These are phyloP conservation scores for Caprella mutica DNA, from an alignment of 2,888 invertebrate genomes.

Conservation along the genomic window DNA sequence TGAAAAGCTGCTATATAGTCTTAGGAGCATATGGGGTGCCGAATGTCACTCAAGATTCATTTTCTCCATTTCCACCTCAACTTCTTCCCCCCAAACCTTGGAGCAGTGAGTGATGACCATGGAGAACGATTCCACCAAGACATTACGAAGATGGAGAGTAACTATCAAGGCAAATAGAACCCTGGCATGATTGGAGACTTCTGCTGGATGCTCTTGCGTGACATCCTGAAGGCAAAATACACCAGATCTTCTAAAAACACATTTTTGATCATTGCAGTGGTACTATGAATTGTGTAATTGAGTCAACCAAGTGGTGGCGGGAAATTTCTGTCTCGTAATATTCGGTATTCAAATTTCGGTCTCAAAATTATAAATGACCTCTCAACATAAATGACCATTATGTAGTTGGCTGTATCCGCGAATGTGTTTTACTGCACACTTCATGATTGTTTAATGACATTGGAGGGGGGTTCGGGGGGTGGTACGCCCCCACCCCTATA, in stretches of 20 bases:
- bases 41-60: slow-evolving; percentile 2
- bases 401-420: too few relatives aligned
- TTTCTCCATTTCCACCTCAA: not conserved
- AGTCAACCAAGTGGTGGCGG: slow-evolving; percentile 2
- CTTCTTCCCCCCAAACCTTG: not conserved
- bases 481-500: too few relatives aligned
- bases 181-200: not conserved
- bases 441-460: too few relatives aligned
- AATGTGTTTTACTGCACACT: too few relatives aligned
- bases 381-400: too few relatives aligned
- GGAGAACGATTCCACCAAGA: not conserved
- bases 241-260: slow-evolving; percentile 1
- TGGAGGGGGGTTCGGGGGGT: too few relatives aligned
- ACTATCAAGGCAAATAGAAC: not conserved
- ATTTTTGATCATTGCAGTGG: not conserved
- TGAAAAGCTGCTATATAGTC: slow-evolving; percentile 11
- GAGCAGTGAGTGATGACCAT: not conserved
- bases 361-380: too few relatives aligned
- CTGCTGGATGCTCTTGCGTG: not conserved
- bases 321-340: too few relatives aligned
- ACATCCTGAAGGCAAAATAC: not conserved
- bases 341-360: too few relatives aligned
- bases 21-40: slow-evolving; percentile 4
- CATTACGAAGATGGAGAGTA: not conserved
- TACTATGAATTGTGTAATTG: slow-evolving; percentile 2